A percentile compares a stretch with the other conserved stretches of the same genome.
Evolutionary conservation across 2,113 vertebrate species (phyloP).

Genomic region (Psittacara wagleri): DNA sequence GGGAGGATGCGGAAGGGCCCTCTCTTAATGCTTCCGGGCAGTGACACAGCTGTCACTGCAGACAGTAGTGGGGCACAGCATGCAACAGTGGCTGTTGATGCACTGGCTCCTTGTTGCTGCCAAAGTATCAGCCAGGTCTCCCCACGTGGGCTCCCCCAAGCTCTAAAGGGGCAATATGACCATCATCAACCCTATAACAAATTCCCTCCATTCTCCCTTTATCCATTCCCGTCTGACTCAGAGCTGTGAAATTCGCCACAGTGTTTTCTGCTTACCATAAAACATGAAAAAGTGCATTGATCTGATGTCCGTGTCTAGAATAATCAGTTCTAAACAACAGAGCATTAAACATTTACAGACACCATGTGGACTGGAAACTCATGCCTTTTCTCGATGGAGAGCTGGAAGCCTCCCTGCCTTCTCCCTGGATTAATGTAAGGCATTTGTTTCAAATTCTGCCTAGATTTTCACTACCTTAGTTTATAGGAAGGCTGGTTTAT

Average conservation of each 20-base stretch:
- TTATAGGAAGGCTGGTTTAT: neutral
- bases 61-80: neutral
- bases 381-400: neutral
- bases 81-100: neutral
- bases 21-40: neutral
- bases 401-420: neutral
- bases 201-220: neutral
- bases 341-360: neutral
- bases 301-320: neutral
- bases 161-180: neutral
- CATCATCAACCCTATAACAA: neutral
- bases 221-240: neutral
- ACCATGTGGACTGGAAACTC: neutral
- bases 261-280: neutral
- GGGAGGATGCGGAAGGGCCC: neutral
- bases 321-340: neutral
- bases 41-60: neutral
- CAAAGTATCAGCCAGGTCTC: neutral
- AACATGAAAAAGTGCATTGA: neutral
- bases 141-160: accelerated
- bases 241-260: neutral
- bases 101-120: accelerated
- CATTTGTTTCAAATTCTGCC: neutral
- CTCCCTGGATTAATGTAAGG: neutral
- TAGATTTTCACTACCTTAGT: neutral